Percentiles rank a stretch among this genome's conserved stretches.
Evolutionary conservation across 2,797 vertebrate genomes (phyloP).

Genomic region (Paedocypris micromegethes): DNA sequence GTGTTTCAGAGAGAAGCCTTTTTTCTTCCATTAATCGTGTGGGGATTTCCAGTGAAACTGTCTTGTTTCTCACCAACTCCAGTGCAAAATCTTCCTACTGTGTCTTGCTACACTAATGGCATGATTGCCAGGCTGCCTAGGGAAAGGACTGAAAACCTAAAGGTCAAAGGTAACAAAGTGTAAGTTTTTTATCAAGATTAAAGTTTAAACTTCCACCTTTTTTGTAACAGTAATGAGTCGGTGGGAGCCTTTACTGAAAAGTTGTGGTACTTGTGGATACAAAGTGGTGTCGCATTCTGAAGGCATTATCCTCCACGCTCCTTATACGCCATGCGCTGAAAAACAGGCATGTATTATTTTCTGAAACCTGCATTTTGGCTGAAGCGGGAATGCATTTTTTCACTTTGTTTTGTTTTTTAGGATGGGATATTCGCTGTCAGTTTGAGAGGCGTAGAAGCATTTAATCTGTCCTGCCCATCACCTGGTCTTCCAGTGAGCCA

Average conservation of each 20-base stretch:
- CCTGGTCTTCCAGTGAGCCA: background rate
- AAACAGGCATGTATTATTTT: conserved; percentile 47
- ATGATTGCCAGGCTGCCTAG: conserved; percentile 63
- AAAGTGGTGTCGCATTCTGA: conserved; percentile 59
- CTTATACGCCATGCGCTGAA: conserved; percentile 60
- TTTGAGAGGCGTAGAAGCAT: conserved; percentile 50
- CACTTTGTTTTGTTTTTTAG: conserved; percentile 46
- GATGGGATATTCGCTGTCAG: conserved; percentile 62
- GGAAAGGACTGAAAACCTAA: conserved; percentile 46
- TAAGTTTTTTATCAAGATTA: background rate
- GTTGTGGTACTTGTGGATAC: conserved; percentile 59
- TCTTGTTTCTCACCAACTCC: conserved; percentile 56
- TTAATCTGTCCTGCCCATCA: conserved; percentile 60
- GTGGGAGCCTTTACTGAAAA: conserved; percentile 60
- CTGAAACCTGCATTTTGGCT: background rate
- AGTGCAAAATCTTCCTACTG: conserved; percentile 54
- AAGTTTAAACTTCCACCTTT: background rate
- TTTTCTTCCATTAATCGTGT: conserved; percentile 62
- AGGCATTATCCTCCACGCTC: conserved; percentile 56
- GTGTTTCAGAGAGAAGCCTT: conserved; percentile 58
- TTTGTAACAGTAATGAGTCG: conserved; percentile 53
- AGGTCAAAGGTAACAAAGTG: conserved; percentile 59
- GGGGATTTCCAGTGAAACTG: conserved; percentile 63
- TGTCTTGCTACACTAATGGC: conserved; percentile 61
- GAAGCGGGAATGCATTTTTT: background rate